Evolutionary conservation across 2,113 vertebrate species (phyloP).

Genomic region (Oreochromis aureus): DNA sequence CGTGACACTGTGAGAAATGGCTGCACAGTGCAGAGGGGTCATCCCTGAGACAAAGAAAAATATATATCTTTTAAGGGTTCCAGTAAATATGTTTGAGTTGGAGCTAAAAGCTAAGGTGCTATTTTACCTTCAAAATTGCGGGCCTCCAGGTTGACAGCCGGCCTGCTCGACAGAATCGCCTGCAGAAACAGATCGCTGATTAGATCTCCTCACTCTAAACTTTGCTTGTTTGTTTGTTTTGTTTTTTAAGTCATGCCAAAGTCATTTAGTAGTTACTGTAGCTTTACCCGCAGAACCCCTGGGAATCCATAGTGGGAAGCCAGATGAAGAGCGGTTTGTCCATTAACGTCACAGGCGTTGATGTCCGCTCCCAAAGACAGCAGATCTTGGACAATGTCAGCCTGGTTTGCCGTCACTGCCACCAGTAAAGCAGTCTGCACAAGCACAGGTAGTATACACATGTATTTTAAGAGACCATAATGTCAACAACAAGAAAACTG

Average conservation of each 20-base stretch:
- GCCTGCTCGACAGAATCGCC: conserved; percentile 73
- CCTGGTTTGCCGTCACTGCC: conserved; percentile 84
- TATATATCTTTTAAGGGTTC: background rate
- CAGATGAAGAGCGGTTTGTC: conserved; percentile 83
- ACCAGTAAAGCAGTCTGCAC: conserved; percentile 84
- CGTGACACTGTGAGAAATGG: conserved; percentile 78
- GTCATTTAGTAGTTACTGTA: background rate
- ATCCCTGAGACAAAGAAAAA: conserved; percentile 67
- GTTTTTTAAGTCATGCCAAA: background rate
- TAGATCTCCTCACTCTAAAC: background rate
- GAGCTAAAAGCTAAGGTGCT: background rate
- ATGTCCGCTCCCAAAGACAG: conserved; percentile 78
- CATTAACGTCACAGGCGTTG: conserved; percentile 80
- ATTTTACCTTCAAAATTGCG: conserved; percentile 84
- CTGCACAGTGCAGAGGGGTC: conserved; percentile 84
- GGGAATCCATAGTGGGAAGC: conserved; percentile 82
- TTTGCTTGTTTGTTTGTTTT: background rate
- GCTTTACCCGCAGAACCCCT: conserved; percentile 75
- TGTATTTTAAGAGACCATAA: background rate
- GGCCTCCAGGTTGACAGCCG: conserved; percentile 75
- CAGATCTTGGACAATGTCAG: conserved; percentile 82
- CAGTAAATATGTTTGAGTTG: background rate
- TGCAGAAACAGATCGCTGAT: conserved; percentile 27
- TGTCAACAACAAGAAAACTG: background rate
- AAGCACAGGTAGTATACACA: background rate